phyloP scores from a whole-genome alignment of 2,797 vertebrate genomes.

The Acrocephalus scirpaceus region DNA sequence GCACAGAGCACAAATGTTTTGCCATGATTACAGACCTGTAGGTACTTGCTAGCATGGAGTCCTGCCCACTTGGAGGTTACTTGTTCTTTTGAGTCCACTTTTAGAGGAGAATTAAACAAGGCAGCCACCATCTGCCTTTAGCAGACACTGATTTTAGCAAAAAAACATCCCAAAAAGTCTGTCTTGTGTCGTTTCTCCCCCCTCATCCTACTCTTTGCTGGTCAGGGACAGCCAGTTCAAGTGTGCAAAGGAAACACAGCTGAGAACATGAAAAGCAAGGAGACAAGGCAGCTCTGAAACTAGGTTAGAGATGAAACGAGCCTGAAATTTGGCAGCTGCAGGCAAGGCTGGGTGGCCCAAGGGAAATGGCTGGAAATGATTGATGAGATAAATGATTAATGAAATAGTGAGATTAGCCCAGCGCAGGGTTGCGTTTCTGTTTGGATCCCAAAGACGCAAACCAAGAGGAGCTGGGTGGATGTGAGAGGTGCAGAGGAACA shows the following conservation, averaged over 20 bases:
- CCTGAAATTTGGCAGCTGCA: slow-evolving; percentile 51
- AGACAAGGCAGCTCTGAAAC: slow-evolving; percentile 36
- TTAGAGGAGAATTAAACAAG: neutral
- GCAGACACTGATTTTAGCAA: neutral
- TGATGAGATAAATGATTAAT: slow-evolving; percentile 67
- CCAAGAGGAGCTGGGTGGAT: neutral
- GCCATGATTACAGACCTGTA: neutral
- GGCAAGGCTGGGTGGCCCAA: slow-evolving; percentile 44
- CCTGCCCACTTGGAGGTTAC: neutral
- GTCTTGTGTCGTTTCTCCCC: neutral
- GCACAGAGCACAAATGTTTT: neutral
- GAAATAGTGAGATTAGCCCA: slow-evolving; percentile 3
- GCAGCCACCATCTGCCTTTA: slow-evolving; percentile 5
- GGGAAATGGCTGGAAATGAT: slow-evolving; percentile 5
- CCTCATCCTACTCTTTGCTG: neutral
- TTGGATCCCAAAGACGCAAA: neutral
- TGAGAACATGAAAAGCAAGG: slow-evolving; percentile 18
- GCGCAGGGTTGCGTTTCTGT: neutral
- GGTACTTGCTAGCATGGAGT: neutral
- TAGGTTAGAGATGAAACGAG: slow-evolving; percentile 59
- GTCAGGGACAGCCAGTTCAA: neutral
- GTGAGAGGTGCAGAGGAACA: neutral
- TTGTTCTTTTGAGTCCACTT: neutral
- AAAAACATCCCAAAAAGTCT: neutral
- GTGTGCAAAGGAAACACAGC: neutral